Evolutionary conservation across 2,113 vertebrate species (phyloP).

Genomic region (Theristicus caerulescens): DNA sequence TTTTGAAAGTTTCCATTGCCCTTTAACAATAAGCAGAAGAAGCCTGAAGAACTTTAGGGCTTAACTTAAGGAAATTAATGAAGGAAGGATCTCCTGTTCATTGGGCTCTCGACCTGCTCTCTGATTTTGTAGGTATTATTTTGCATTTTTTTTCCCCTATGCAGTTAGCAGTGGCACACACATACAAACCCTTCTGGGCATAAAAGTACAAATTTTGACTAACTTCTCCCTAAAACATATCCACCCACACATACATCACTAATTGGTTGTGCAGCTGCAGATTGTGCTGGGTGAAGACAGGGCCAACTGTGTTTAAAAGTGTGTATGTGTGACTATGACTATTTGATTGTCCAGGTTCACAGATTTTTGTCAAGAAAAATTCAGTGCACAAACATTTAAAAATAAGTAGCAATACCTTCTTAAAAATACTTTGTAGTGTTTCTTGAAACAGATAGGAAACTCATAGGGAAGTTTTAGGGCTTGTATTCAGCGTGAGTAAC

Average conservation of each 20-base stretch:
- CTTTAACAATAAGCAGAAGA: constrained; percentile 61
- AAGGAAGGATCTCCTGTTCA: constrained; percentile 44
- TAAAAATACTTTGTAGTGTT: background rate
- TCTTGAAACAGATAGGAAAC: background rate
- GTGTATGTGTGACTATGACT: background rate
- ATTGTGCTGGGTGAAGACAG: background rate
- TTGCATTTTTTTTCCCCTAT: background rate
- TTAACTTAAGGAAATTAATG: constrained; percentile 50
- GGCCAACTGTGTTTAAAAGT: background rate
- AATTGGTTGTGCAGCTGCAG: background rate
- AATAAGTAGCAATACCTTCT: background rate
- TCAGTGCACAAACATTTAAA: background rate
- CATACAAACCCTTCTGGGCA: background rate
- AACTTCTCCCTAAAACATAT: background rate
- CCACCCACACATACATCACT: background rate
- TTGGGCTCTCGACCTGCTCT: background rate
- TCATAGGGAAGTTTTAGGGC: background rate
- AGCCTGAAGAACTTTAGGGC: constrained; percentile 14
- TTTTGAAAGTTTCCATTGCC: constrained; percentile 38
- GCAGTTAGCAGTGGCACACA: background rate
- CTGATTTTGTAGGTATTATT: constrained; percentile 15
- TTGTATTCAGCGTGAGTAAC: background rate
- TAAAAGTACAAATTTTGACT: background rate
- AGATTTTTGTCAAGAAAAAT: background rate
- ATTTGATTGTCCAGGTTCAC: background rate